Percentiles rank a stretch among this genome's conserved stretches.
phyloP scores from a whole-genome alignment of 1,140 invertebrate genomes.

The Papilio xuthus region DNA sequence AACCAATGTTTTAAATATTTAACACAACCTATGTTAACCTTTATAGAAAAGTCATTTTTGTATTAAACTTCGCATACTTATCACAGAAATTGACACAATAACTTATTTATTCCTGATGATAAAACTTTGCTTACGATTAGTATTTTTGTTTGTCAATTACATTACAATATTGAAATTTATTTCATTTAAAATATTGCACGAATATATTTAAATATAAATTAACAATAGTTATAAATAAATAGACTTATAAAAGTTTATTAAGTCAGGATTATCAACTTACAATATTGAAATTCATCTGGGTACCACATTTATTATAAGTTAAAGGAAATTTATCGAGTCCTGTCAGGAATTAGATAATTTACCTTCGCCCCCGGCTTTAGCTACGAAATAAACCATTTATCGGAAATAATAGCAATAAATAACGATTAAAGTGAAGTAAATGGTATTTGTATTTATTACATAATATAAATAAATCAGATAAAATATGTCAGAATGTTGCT shows the following conservation, averaged over 20 bases:
- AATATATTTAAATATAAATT: no score
- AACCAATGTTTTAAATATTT: no score
- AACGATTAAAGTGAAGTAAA: not conserved
- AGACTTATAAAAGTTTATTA: not conserved
- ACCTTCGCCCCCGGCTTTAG: not conserved
- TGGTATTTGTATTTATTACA: not conserved
- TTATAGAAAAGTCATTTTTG: not conserved
- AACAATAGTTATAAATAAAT: no score
- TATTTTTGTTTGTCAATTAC: no score
- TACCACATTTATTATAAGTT: not conserved
- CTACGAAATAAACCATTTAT: conserved; percentile 1
- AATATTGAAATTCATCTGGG: not conserved
- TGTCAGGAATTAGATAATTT: not conserved
- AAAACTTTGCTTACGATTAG: no score
- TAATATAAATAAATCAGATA: not conserved
- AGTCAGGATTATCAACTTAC: not conserved
- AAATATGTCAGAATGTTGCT: not conserved
- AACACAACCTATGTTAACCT: no score
- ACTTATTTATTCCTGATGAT: no score
- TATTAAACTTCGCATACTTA: no score
- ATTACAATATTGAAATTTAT: no score
- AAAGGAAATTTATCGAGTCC: not conserved
- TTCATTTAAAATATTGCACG: no score
- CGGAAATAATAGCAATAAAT: not conserved
- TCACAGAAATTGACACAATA: no score